Percentiles rank a stretch among this genome's conserved stretches.
Evolutionary conservation across 1,140 invertebrate genomes (phyloP).

Genomic region (Nephotettix cincticeps): DNA sequence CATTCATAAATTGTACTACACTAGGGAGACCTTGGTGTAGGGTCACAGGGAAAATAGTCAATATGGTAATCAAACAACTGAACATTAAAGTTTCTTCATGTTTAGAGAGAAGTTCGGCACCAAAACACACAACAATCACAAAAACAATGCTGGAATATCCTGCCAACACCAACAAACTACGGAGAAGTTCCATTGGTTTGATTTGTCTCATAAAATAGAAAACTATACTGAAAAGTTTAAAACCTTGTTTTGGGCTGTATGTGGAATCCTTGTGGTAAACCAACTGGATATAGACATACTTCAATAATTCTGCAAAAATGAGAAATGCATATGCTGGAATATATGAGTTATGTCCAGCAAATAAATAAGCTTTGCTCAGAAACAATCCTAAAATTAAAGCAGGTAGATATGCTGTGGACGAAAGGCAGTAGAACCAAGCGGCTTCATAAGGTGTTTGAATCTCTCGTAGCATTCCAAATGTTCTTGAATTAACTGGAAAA

Average conservation of each 20-base stretch:
- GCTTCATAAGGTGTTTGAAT: constrained; percentile 12
- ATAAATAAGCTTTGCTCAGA: constrained; percentile 12
- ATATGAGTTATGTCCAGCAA: constrained; percentile 12
- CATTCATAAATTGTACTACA: constrained; percentile 35
- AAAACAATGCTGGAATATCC: constrained; percentile 52
- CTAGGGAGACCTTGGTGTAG: constrained; percentile 58
- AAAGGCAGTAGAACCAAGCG: constrained; percentile 28
- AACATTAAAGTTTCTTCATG: constrained; percentile 73
- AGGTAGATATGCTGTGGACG: constrained; percentile 17
- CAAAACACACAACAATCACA: constrained; percentile 67
- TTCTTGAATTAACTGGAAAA: no score
- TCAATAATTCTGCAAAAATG: constrained; percentile 27
- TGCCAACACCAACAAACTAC: constrained; percentile 12
- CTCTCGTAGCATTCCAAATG: neutral
- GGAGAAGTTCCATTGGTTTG: constrained; percentile 24
- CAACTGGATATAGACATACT: constrained; percentile 26
- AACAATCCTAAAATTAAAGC: constrained; percentile 7
- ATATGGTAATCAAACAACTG: constrained; percentile 59
- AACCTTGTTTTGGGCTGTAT: constrained; percentile 23
- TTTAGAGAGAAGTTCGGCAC: constrained; percentile 64
- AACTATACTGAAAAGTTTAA: constrained; percentile 17
- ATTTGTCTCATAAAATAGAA: constrained; percentile 26
- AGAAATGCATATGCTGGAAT: constrained; percentile 27
- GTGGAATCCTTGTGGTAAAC: constrained; percentile 29
- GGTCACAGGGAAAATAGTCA: constrained; percentile 65